Evolutionary conservation across 2,113 vertebrate species (phyloP).

Genomic region (Acrocephalus arundinaceus): DNA sequence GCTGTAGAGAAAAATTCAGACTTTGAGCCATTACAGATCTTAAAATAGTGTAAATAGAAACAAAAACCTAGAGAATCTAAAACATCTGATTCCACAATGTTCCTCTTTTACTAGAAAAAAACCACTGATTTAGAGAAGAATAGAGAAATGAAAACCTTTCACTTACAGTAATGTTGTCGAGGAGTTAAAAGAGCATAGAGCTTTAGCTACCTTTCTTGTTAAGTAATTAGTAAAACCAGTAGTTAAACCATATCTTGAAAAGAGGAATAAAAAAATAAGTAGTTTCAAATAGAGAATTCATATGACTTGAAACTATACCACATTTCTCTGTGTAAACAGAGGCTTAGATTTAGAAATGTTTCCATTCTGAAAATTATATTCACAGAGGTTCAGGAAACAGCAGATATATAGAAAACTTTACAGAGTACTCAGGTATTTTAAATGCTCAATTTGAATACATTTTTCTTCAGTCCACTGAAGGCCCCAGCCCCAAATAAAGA

Average conservation of each 20-base stretch:
- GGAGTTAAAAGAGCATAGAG: not conserved
- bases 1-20: not conserved
- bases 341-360: not conserved
- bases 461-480: not conserved
- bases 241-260: not conserved
- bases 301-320: not conserved
- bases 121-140: not conserved
- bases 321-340: not conserved
- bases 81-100: not conserved
- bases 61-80: not conserved
- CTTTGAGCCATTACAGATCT: not conserved
- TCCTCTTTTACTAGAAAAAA: not conserved
- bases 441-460: not conserved
- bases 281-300: not conserved
- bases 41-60: not conserved
- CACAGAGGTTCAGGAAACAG: not conserved
- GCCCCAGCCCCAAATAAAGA: not conserved
- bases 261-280: not conserved
- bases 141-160: not conserved
- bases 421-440: not conserved
- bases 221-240: not conserved
- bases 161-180: accelerated
- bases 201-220: not conserved
- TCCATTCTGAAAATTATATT: not conserved
- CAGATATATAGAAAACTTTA: not conserved